phyloP scores from a whole-genome alignment of 2,888 invertebrate genomes.

The Metopia argyrocephala region DNA sequence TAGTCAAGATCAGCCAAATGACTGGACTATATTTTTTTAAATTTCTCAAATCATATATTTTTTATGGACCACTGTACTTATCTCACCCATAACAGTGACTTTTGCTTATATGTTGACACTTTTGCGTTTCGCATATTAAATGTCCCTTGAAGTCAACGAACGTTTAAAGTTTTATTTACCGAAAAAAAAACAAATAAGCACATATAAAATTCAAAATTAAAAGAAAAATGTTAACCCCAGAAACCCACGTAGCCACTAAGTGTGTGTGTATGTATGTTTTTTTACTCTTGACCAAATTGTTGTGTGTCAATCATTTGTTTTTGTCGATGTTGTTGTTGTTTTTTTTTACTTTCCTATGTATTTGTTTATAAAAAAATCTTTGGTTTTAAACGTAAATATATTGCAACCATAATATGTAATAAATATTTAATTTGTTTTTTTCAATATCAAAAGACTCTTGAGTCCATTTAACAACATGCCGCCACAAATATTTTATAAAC shows the following conservation, averaged over 20 bases:
- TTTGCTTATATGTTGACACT: background rate
- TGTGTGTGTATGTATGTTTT: background rate
- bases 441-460: conserved; percentile 41
- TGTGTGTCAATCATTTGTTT: conserved; percentile 41
- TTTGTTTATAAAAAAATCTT: conserved; percentile 22
- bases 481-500: background rate
- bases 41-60: background rate
- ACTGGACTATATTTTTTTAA: background rate
- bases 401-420: background rate
- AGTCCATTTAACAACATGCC: no score
- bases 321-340: conserved; percentile 4
- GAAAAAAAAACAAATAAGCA: no score
- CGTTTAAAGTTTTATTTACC: conserved; percentile 19
- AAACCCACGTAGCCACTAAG: conserved; percentile 12
- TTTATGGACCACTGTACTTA: conserved; percentile 28
- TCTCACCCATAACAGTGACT: conserved; percentile 21
- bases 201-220: no score
- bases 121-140: conserved; percentile 24
- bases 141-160: conserved; percentile 43
- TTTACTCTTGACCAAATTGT: conserved; percentile 57
- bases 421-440: conserved; percentile 22
- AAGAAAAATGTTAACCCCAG: conserved; percentile 12
- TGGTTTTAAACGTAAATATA: conserved; percentile 7
- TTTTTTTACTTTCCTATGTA: conserved; percentile 18
- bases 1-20: no score